A percentile compares a stretch with the other conserved stretches of the same genome.
Conservation (phyloP, 2,797 vertebrate species). For the Sebastes vulpes region DNA sequence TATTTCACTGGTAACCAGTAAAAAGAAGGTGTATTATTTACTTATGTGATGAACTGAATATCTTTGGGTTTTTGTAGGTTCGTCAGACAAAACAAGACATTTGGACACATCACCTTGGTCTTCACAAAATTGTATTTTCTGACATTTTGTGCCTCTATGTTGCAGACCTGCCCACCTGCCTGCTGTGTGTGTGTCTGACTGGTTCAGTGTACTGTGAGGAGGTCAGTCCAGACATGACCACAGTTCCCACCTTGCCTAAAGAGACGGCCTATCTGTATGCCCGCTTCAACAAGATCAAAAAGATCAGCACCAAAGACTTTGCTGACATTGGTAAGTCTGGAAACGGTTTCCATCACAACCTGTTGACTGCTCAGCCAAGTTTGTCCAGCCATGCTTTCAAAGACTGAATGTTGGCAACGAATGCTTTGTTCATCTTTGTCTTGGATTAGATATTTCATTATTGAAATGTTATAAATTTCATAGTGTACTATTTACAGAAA, state of each 20-base stretch:
- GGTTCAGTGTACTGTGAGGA: slow-evolving; percentile 99
- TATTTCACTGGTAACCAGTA: background rate
- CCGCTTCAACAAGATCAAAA: slow-evolving; percentile 96
- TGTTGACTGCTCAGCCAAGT: background rate
- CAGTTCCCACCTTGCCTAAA: slow-evolving; percentile 93
- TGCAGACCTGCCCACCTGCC: slow-evolving; percentile 95
- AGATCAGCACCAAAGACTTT: slow-evolving; percentile 92
- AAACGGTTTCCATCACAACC: background rate
- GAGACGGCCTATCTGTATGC: slow-evolving; percentile 96
- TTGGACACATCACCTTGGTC: background rate
- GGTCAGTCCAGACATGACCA: slow-evolving; percentile 89
- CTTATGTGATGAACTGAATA: background rate
- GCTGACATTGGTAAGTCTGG: slow-evolving; percentile 90
- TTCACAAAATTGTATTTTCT: background rate
- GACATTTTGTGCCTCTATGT: slow-evolving; percentile 21
- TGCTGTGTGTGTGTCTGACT: slow-evolving; percentile 95
- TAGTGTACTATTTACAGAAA: background rate
- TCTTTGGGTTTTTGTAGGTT: background rate
- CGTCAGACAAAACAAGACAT: background rate
- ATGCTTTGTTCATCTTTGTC: background rate
- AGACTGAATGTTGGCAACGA: background rate
- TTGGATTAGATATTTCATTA: background rate
- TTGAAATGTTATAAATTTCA: background rate
- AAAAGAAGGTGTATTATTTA: background rate
- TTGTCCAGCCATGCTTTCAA: background rate